Base-by-base conservation (phyloP, 2,113 vertebrate species). In the Paedocypris sp. region DNA sequence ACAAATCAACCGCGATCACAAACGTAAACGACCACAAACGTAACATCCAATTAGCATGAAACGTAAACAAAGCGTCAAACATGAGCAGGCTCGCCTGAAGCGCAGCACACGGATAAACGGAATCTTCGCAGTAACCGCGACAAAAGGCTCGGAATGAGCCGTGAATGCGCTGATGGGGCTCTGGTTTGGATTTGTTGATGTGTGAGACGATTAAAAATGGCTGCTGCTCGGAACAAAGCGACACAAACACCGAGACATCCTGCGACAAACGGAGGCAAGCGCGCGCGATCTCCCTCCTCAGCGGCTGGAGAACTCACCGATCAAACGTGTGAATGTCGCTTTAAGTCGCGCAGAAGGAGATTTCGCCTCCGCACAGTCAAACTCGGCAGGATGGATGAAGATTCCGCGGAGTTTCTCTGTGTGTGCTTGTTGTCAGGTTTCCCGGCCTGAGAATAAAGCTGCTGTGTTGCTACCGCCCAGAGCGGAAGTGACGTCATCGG, bases 141-240 rank as follows among this genome's bases (percentile, higher is more conserved):
- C 20, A 53, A 7, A 23, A 25, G 4, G 3, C 31, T 3, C 19
- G 10, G 12, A 20, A 20, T 12, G 7, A 48, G 13, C 4, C 8
- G 6, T 26, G 9, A 5, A 19, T 13, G 22, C 6, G 6, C 25
- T 73, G 43, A 36, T 31, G 66, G 58, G 67, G 46, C 64, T 19
- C 32, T 43, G 5, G 62, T 32, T 65, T 19, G 72, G 60, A 68
- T 73, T 65, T 65, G 64, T 79, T 76, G 65, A 76, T 80, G 77
- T 77, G 78, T 77, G 73, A 78, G 76, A 68, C 79, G 83, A 84
- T 85, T 86, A 85, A 88, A 88, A 79, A 88, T 88, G 86, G 86
- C 86, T 77, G 84, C 83, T 80, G 73, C 76, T 12, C 64, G 82
- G 84, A 88, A 88, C 86, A 88, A 88, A 88, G 85, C 86, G 74